Evolutionary conservation across 2,888 invertebrate species (phyloP).

Genomic region (Tillus elongatus): DNA sequence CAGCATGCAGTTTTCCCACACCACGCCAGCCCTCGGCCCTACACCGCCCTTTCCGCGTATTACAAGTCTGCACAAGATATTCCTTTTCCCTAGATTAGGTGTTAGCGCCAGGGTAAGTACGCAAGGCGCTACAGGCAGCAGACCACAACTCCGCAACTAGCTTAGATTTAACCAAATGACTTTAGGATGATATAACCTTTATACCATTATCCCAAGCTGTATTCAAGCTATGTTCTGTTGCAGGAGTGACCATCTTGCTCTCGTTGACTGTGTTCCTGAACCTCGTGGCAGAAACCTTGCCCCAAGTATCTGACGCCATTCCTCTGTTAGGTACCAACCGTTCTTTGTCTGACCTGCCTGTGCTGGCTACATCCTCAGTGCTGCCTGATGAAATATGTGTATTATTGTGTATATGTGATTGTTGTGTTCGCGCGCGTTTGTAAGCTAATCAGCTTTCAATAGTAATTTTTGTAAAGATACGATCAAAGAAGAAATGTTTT

Average conservation of each 20-base stretch:
- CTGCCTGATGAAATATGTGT: slow-evolving; percentile 42
- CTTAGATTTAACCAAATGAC: too few relatives aligned
- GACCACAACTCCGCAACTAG: too few relatives aligned
- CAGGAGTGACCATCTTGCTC: slow-evolving; percentile 98
- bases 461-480: slow-evolving; percentile 24
- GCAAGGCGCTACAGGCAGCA: too few relatives aligned
- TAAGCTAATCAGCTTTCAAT: slow-evolving; percentile 23
- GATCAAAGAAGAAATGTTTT: slow-evolving; percentile 44
- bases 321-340: slow-evolving; percentile 89
- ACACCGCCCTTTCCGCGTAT: slow-evolving; percentile 17
- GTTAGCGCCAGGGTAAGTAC: too few relatives aligned
- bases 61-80: slow-evolving; percentile 15
- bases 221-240: slow-evolving; percentile 62
- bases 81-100: slow-evolving; percentile 16
- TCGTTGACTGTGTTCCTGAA: slow-evolving; percentile 99
- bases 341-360: slow-evolving; percentile 46
- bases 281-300: slow-evolving; percentile 99
- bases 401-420: slow-evolving; percentile 42
- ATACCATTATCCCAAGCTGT: slow-evolving; percentile 35
- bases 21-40: too few relatives aligned
- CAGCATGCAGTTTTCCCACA: slow-evolving; percentile 29
- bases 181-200: too few relatives aligned
- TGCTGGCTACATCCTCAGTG: slow-evolving; percentile 43
- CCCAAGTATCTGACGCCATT: slow-evolving; percentile 99
- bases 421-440: slow-evolving; percentile 39